These are phyloP conservation scores for Pogonocichla stellata DNA, from an alignment of 2,113 vertebrate genomes.

Conservation along the genomic window DNA sequence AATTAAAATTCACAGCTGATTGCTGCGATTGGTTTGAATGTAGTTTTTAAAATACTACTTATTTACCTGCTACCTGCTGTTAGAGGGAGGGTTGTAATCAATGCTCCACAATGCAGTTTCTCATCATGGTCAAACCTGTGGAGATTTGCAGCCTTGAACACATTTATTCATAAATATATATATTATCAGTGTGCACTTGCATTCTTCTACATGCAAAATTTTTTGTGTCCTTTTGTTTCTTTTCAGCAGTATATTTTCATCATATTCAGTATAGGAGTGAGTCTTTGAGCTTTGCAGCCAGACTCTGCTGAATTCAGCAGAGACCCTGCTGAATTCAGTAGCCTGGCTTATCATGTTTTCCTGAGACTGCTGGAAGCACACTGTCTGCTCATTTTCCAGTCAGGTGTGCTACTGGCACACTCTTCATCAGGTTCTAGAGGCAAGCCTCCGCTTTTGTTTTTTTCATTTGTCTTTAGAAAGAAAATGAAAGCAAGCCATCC, in stretches of 20 bases:
- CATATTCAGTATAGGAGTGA: not conserved
- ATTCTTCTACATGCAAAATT: not conserved
- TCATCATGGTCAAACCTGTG: not conserved
- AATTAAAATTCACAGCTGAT: not conserved
- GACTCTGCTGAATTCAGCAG: not conserved
- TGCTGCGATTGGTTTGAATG: not conserved
- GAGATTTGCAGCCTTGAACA: not conserved
- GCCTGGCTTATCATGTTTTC: not conserved
- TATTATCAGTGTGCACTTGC: not conserved
- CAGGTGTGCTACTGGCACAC: not conserved
- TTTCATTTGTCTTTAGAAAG: not conserved
- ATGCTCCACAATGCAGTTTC: not conserved
- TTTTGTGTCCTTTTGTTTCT: not conserved
- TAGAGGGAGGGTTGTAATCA: not conserved
- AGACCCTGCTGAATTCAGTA: not conserved
- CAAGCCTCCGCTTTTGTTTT: not conserved
- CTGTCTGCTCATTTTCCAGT: not conserved
- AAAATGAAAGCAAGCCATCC: not conserved
- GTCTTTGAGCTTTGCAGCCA: not conserved
- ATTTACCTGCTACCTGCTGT: not conserved
- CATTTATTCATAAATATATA: fast-evolving
- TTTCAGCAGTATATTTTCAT: not conserved
- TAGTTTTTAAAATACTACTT: not conserved
- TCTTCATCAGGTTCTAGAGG: not conserved
- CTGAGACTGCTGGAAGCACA: not conserved